Conservation (phyloP, 2,888 invertebrate species). For the Teleiodes luculella region DNA sequence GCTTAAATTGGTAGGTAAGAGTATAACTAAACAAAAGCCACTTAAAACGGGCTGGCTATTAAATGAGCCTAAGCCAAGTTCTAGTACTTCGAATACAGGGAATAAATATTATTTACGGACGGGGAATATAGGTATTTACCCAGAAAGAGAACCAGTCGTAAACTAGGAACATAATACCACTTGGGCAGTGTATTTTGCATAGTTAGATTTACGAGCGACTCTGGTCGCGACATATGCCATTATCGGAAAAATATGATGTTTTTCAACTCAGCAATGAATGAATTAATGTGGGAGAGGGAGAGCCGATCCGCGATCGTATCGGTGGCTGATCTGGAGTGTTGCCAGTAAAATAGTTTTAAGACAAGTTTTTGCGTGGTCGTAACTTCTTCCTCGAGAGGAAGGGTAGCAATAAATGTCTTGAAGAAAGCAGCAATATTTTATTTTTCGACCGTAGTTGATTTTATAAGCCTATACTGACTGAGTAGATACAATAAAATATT, state of each 20-base stretch:
- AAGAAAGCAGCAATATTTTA: constrained; percentile 33
- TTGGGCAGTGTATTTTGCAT: constrained; percentile 30
- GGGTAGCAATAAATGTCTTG: constrained; percentile 67
- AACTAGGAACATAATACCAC: constrained; percentile 17
- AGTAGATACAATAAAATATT: too few relatives aligned
- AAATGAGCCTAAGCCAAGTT: background rate
- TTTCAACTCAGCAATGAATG: constrained; percentile 65
- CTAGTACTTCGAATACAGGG: background rate
- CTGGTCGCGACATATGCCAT: constrained; percentile 52
- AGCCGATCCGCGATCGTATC: constrained; percentile 27
- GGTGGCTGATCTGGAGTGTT: constrained; percentile 55
- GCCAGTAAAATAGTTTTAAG: constrained; percentile 67
- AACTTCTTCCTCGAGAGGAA: constrained; percentile 48
- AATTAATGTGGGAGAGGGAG: constrained; percentile 51
- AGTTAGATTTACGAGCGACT: constrained; percentile 35
- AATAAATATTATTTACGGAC: constrained; percentile 5
- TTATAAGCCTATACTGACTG: too few relatives aligned
- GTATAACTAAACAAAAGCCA: constrained; percentile 1
- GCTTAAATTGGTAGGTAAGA: background rate
- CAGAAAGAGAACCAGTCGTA: constrained; percentile 2
- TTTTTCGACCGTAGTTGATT: too few relatives aligned
- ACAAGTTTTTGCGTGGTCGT: constrained; percentile 57
- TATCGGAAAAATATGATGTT: constrained; percentile 64
- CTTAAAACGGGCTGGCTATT: background rate
- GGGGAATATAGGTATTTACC: constrained; percentile 9